Evolutionary conservation across 2,888 invertebrate genomes (phyloP).

Genomic region (Cordilura impudica): DNA sequence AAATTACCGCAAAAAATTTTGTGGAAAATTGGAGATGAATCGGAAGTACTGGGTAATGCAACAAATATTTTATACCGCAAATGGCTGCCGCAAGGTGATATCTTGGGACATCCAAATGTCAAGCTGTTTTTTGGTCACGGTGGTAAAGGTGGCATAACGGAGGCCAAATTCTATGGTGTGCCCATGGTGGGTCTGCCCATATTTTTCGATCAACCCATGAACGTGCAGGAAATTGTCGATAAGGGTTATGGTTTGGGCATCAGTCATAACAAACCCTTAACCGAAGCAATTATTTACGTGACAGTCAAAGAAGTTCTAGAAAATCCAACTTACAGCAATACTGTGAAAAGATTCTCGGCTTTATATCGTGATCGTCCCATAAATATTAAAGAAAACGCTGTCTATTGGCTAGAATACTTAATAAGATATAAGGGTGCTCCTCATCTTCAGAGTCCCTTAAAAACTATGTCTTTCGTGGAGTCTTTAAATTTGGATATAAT

Average conservation of each 20-base stretch:
- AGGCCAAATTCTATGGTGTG: conserved; percentile 80
- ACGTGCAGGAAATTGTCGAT: conserved; percentile 83
- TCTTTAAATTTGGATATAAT: conserved; percentile 78
- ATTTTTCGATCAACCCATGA: conserved; percentile 65
- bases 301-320: conserved; percentile 65
- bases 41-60: conserved; percentile 70
- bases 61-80: conserved; percentile 76
- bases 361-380: conserved; percentile 79
- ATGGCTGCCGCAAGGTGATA: conserved; percentile 83
- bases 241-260: conserved; percentile 78
- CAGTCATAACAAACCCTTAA: conserved; percentile 51
- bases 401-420: conserved; percentile 80
- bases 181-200: conserved; percentile 73
- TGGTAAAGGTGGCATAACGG: conserved; percentile 81
- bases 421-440: conserved; percentile 79
- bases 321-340: conserved; percentile 64
- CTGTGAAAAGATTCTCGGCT: conserved; percentile 75
- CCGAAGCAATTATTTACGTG: conserved; percentile 45
- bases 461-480: conserved; percentile 77
- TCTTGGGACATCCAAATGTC: conserved; percentile 80
- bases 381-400: conserved; percentile 78
- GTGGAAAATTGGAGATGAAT: conserved; percentile 81
- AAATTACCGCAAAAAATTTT: conserved; percentile 81
- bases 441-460: conserved; percentile 78
- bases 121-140: conserved; percentile 82